Evolutionary conservation across 1,140 invertebrate species (phyloP).

Genomic region (Diplogasteroides magnus): DNA sequence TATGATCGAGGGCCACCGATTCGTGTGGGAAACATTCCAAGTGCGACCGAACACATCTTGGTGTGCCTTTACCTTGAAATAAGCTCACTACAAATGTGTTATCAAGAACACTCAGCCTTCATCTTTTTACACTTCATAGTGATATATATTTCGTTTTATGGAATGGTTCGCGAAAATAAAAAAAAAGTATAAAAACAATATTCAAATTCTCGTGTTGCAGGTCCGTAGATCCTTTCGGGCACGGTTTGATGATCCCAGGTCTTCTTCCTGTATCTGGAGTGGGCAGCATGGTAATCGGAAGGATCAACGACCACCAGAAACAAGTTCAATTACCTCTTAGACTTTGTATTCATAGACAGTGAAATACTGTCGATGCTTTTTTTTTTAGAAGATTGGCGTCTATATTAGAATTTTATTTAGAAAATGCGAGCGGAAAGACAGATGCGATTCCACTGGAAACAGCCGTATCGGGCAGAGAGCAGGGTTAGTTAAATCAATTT

Average conservation of each 20-base stretch:
- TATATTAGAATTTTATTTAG: no score
- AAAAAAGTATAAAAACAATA: slow-evolving; percentile 52
- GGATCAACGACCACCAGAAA: neutral
- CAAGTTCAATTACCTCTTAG: no score
- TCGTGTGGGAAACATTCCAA: neutral
- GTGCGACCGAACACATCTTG: neutral
- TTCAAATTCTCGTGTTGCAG: no score
- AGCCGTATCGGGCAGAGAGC: neutral
- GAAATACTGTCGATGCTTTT: no score
- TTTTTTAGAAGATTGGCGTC: no score
- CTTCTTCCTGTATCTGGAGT: neutral
- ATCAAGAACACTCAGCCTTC: neutral
- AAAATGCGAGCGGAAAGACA: neutral
- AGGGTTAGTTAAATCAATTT: no score
- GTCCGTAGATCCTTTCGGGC: slow-evolving; percentile 8
- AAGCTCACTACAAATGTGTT: no score
- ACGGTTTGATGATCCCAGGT: neutral
- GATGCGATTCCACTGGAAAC: neutral
- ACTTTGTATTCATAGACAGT: no score
- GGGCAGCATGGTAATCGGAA: neutral
- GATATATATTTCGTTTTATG: no score
- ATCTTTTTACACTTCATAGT: neutral
- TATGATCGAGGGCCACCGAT: slow-evolving; percentile 67
- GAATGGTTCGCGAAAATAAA: no score
- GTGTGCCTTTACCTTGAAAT: no score